A percentile compares a stretch with the other conserved stretches of the same genome.
Evolutionary conservation across 2,113 vertebrate genomes (phyloP).

Genomic region (Prolemur simus): DNA sequence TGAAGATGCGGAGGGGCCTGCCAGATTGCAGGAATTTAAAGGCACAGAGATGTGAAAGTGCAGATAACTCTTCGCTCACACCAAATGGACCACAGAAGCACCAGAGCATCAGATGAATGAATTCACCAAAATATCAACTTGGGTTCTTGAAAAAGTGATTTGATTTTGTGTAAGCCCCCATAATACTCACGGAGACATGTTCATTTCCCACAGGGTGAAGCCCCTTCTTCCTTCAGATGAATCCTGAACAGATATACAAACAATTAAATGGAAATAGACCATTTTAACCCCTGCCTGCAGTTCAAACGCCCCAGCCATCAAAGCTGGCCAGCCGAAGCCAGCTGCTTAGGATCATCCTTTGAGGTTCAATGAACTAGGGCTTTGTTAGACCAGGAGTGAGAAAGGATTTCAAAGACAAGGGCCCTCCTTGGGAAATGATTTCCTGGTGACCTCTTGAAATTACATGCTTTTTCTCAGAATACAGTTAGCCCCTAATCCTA

Average conservation of each 20-base stretch:
- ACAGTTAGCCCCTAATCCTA: slow-evolving; percentile 47
- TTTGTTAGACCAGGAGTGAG: slow-evolving; percentile 73
- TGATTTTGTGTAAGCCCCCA: slow-evolving; percentile 22
- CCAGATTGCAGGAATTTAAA: neutral
- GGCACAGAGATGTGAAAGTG: neutral
- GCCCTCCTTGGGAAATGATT: slow-evolving; percentile 73
- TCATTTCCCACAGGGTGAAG: slow-evolving; percentile 74
- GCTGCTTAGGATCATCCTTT: slow-evolving; percentile 69
- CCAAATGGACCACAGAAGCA: neutral
- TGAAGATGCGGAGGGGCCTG: neutral
- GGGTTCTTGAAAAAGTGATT: neutral
- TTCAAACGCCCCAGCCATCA: slow-evolving; percentile 76
- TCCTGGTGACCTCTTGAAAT: slow-evolving; percentile 73
- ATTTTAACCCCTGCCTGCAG: slow-evolving; percentile 64
- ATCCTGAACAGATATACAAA: slow-evolving; percentile 67
- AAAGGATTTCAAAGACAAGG: slow-evolving; percentile 77
- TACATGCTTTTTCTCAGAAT: slow-evolving; percentile 73
- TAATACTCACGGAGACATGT: slow-evolving; percentile 17
- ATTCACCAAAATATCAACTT: neutral
- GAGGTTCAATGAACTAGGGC: slow-evolving; percentile 73
- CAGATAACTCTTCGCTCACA: neutral
- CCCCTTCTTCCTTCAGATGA: slow-evolving; percentile 58
- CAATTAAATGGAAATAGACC: slow-evolving; percentile 67
- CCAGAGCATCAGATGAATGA: neutral
- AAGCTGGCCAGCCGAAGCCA: slow-evolving; percentile 72